Conservation (phyloP, 2,113 vertebrate species). For the Ancistrus triradiatus region DNA sequence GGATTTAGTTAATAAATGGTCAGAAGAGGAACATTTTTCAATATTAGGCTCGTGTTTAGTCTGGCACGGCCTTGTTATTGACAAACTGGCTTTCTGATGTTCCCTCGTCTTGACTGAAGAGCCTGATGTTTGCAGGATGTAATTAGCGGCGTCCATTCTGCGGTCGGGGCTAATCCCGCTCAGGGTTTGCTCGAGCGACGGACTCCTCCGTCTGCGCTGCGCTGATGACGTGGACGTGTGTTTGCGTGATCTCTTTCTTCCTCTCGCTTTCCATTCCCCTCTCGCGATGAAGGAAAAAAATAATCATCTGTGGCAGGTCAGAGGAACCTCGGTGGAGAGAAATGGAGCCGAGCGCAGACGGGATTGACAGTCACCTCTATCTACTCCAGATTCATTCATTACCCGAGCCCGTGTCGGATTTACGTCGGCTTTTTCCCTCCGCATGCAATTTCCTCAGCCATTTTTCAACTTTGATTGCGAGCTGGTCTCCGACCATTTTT, state of each 20-base stretch:
- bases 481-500: not conserved
- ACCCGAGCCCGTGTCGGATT: not conserved
- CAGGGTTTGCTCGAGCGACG: not conserved
- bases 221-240: not conserved
- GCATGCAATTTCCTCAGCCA: not conserved
- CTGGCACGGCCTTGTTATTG: not conserved
- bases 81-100: slow-evolving; percentile 3
- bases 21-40: not conserved
- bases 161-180: not conserved
- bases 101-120: not conserved
- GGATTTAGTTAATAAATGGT: slow-evolving; percentile 27
- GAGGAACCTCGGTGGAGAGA: not conserved
- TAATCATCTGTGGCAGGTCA: not conserved
- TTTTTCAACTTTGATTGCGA: not conserved
- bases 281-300: not conserved
- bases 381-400: slow-evolving; percentile 12
- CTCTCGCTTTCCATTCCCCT: not conserved
- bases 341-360: not conserved
- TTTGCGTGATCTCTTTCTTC: not conserved
- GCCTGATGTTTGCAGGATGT: not conserved
- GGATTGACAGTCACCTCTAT: not conserved
- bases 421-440: not conserved
- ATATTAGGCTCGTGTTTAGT: slow-evolving; percentile 14
- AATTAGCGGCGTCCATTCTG: slow-evolving; percentile 9
- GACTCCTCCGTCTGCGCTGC: not conserved